Evolutionary conservation across 2,888 invertebrate species (phyloP).

Genomic region (Eilema depressum): DNA sequence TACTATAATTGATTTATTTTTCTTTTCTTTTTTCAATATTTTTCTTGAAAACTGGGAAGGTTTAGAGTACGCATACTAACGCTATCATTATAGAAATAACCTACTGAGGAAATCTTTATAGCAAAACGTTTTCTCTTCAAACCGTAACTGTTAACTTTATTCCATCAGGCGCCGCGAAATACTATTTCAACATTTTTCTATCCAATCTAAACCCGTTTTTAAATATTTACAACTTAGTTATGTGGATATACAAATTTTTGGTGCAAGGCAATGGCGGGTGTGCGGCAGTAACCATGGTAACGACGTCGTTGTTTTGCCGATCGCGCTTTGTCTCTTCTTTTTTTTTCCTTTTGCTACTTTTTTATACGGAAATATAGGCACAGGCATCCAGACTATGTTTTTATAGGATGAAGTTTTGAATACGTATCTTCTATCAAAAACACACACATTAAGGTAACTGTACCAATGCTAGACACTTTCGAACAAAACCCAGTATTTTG

Average conservation of each 20-base stretch:
- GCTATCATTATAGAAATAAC: not conserved
- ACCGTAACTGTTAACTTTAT: conserved; percentile 34
- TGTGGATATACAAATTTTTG: conserved; percentile 61
- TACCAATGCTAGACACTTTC: too few species aligned
- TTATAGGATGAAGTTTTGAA: conserved; percentile 57
- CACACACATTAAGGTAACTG: not conserved
- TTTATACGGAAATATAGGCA: conserved; percentile 71
- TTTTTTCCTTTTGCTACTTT: conserved; percentile 62
- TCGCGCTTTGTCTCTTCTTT: conserved; percentile 72
- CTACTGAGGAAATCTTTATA: not conserved
- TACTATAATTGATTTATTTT: too few species aligned
- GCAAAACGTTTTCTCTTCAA: conserved; percentile 11
- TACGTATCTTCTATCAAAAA: conserved; percentile 4
- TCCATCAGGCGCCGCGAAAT: conserved; percentile 29
- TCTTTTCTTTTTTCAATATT: too few species aligned
- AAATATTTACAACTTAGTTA: conserved; percentile 52
- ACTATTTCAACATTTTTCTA: conserved; percentile 9
- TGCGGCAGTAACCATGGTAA: conserved; percentile 79
- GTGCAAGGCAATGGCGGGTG: conserved; percentile 58
- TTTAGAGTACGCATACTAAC: too few species aligned
- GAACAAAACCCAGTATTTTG: too few species aligned
- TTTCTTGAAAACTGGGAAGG: too few species aligned
- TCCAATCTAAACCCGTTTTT: conserved; percentile 42
- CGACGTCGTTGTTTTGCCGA: conserved; percentile 83
- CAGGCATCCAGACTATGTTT: conserved; percentile 64